phyloP scores from a whole-genome alignment of 2,113 vertebrate genomes.

The Columbina picui region DNA sequence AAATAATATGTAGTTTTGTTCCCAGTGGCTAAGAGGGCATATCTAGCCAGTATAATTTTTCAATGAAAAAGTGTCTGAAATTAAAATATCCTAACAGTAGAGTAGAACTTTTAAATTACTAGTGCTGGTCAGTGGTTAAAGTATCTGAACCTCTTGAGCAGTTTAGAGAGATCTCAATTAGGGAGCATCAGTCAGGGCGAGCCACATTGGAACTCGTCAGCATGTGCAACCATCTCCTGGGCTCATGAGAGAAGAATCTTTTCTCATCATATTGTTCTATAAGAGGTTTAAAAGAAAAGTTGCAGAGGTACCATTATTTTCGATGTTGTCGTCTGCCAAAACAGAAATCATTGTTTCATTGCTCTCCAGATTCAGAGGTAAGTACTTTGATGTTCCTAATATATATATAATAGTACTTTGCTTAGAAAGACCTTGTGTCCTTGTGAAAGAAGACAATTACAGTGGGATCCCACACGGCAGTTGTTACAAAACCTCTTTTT shows the following conservation, averaged over 20 bases:
- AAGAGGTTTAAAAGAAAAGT: neutral
- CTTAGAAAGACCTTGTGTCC: neutral
- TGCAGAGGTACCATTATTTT: neutral
- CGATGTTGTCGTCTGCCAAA: neutral
- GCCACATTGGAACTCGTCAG: neutral
- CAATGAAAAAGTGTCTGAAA: neutral
- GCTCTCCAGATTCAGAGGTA: neutral
- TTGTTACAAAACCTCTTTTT: neutral
- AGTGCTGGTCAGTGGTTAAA: neutral
- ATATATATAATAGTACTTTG: neutral
- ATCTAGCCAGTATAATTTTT: neutral
- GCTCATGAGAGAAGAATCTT: neutral
- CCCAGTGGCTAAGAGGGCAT: neutral
- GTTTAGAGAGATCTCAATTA: accelerated
- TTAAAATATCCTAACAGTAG: neutral
- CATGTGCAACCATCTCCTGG: neutral
- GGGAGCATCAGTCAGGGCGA: neutral
- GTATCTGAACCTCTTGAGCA: neutral
- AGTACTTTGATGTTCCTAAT: neutral
- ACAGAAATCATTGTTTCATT: neutral
- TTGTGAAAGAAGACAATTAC: neutral
- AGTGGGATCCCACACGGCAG: neutral
- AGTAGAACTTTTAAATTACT: neutral
- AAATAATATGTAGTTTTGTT: neutral
- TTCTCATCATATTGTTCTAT: neutral